Conservation (phyloP, 2,113 vertebrate genomes). For the Triplophysa siluroides region DNA sequence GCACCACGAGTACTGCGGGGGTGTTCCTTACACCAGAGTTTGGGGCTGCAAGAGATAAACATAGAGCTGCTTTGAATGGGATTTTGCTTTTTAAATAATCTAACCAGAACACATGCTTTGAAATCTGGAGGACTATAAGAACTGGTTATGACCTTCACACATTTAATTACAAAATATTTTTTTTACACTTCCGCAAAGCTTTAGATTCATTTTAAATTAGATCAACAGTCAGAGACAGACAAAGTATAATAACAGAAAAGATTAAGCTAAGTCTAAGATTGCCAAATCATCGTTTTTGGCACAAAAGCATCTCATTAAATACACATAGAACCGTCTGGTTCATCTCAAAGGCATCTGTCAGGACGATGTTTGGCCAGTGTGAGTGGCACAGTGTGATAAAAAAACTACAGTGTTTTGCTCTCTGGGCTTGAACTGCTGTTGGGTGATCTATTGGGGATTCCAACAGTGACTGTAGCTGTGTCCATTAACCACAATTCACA, state of each 20-base stretch:
- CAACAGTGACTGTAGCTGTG: not conserved
- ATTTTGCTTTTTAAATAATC: not conserved
- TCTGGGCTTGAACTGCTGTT: conserved; percentile 1
- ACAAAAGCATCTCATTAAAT: conserved; percentile 32
- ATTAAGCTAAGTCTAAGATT: too few relatives aligned
- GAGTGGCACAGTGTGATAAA: conserved; percentile 4
- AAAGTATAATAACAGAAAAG: too few relatives aligned
- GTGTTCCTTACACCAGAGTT: too few relatives aligned
- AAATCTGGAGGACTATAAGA: not conserved
- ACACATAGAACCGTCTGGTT: not conserved
- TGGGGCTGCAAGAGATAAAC: not conserved
- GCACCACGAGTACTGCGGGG: too few relatives aligned
- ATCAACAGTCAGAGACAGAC: not conserved
- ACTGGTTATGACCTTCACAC: conserved; percentile 7
- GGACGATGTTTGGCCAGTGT: conserved; percentile 5
- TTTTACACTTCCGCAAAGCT: not conserved
- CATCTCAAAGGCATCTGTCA: conserved; percentile 7
- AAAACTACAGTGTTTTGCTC: conserved; percentile 16
- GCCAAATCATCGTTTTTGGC: not conserved
- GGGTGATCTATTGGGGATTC: not conserved
- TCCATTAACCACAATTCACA: not conserved
- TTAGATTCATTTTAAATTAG: not conserved
- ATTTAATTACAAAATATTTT: not conserved
- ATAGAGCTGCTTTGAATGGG: conserved; percentile 9
- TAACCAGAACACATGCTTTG: not conserved